Evolutionary conservation across 1,140 invertebrate species (phyloP).

Genomic region (Eulimnadia texana): DNA sequence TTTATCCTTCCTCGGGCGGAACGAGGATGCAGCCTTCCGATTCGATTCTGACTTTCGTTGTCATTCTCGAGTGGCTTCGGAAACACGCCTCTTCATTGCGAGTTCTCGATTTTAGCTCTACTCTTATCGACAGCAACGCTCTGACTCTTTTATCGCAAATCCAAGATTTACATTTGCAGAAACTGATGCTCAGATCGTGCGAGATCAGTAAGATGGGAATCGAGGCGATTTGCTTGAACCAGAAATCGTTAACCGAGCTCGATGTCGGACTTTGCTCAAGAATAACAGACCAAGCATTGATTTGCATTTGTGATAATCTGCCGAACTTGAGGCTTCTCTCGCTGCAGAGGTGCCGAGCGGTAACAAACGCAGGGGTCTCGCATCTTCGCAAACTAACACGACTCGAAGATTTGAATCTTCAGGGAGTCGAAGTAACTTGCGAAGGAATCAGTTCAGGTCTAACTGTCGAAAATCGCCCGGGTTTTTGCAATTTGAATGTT

Average conservation of each 20-base stretch:
- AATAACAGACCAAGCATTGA: constrained; percentile 43
- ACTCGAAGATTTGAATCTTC: constrained; percentile 43
- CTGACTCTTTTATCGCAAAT: constrained; percentile 37
- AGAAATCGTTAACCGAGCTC: constrained; percentile 39
- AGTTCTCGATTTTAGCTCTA: constrained; percentile 44
- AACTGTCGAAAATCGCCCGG: constrained; percentile 20
- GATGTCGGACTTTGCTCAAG: constrained; percentile 45
- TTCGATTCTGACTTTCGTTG: constrained; percentile 51
- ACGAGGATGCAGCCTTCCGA: constrained; percentile 38
- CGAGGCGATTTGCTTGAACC: constrained; percentile 35
- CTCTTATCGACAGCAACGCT: constrained; percentile 45
- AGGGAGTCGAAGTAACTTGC: constrained; percentile 45
- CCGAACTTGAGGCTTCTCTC: constrained; percentile 37
- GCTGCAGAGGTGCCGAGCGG: constrained; percentile 39
- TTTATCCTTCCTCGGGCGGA: constrained; percentile 37
- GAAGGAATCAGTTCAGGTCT: constrained; percentile 36
- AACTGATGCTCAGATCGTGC: constrained; percentile 41
- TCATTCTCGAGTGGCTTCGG: constrained; percentile 40
- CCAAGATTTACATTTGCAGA: constrained; percentile 36
- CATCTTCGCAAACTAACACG: constrained; percentile 37
- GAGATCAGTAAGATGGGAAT: constrained; percentile 45
- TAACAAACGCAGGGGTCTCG: constrained; percentile 42
- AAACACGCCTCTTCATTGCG: constrained; percentile 38
- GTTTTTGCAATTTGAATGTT: constrained; percentile 39
- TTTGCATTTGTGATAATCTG: constrained; percentile 39